phyloP scores from a whole-genome alignment of 2,888 invertebrate species.

The Cheilosia grossa region DNA sequence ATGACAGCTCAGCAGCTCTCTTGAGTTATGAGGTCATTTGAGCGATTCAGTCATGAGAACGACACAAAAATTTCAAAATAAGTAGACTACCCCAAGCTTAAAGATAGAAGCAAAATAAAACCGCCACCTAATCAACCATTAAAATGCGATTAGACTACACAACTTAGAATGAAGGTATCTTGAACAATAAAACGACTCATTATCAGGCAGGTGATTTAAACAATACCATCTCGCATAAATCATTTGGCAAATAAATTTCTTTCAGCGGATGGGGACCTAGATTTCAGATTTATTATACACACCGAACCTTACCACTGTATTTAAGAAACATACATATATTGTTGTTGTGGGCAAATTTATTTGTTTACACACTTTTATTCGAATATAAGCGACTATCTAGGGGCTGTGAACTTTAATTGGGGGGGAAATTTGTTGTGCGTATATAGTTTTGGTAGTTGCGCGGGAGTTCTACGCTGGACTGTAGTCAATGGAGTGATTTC shows the following conservation, averaged over 20 bases:
- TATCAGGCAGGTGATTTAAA: conserved; percentile 62
- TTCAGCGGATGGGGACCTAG: neutral
- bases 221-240: conserved; percentile 33
- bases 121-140: conserved; percentile 16
- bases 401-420: conserved; percentile 37
- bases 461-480: conserved; percentile 11
- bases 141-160: conserved; percentile 42
- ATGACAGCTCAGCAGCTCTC: conserved; percentile 19
- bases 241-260: conserved; percentile 30
- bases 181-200: conserved; percentile 20
- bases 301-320: neutral
- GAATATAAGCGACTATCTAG: conserved; percentile 16
- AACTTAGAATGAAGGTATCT: conserved; percentile 27
- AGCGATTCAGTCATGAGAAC: conserved; percentile 8
- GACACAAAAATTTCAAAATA: conserved; percentile 3
- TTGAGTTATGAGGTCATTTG: conserved; percentile 37
- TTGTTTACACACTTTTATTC: conserved; percentile 10
- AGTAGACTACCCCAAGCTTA: conserved; percentile 1
- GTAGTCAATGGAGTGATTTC: neutral
- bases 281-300: conserved; percentile 39
- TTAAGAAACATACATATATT: too few relatives aligned
- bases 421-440: conserved; percentile 31
- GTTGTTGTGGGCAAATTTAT: conserved; percentile 12
- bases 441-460: neutral
- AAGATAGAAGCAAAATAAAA: conserved; percentile 2